Evolutionary conservation across 2,888 invertebrate genomes (phyloP).

Genomic region (Athripsodes cinereus): DNA sequence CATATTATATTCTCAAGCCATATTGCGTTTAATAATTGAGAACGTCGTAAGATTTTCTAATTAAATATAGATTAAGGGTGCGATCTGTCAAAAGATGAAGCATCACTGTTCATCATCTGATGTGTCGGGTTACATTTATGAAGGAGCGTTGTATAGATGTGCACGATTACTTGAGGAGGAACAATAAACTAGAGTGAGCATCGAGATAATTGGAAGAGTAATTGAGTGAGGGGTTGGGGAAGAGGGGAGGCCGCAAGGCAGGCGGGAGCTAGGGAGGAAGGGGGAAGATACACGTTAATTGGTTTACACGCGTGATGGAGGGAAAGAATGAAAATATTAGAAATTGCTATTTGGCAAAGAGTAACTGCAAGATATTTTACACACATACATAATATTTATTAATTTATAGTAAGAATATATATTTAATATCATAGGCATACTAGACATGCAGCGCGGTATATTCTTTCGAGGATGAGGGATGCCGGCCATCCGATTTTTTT

Average conservation of each 20-base stretch:
- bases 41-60: too few relatives aligned
- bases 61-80: too few relatives aligned
- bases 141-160: slow-evolving; percentile 16
- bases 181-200: slow-evolving; percentile 28
- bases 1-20: too few relatives aligned
- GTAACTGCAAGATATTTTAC: too few relatives aligned
- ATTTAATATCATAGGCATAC: too few relatives aligned
- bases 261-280: not conserved
- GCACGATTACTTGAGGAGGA: slow-evolving; percentile 27
- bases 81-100: not conserved
- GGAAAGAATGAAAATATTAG: not conserved
- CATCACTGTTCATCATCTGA: not conserved
- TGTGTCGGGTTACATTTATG: slow-evolving; percentile 25
- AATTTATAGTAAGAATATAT: too few relatives aligned
- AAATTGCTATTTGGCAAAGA: too few relatives aligned
- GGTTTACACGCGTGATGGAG: not conserved
- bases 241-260: not conserved
- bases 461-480: too few relatives aligned
- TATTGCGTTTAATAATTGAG: too few relatives aligned
- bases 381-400: too few relatives aligned
- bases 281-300: not conserved
- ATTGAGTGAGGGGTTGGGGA: slow-evolving; percentile 23
- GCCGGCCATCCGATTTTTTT: too few relatives aligned
- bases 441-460: too few relatives aligned
- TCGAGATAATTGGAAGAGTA: slow-evolving; percentile 27